Percentiles rank a stretch among this genome's conserved stretches.
These are phyloP conservation scores for Anseranas semipalmata DNA, from an alignment of 2,113 vertebrate genomes.

Conservation along the genomic window DNA sequence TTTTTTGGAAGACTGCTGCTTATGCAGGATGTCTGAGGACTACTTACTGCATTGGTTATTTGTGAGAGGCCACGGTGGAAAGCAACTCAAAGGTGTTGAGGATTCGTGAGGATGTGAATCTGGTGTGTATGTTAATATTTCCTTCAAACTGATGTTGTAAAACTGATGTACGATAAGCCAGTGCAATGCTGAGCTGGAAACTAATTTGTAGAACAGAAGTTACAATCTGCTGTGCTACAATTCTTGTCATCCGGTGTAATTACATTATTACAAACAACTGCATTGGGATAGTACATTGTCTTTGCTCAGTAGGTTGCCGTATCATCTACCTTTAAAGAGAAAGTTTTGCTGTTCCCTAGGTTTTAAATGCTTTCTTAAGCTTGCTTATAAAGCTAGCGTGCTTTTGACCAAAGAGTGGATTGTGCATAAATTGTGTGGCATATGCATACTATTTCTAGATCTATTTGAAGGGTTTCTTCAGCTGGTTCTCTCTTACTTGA, in stretches of 20 bases:
- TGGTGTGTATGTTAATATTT: background rate
- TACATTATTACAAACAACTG: background rate
- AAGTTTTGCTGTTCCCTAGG: fast-evolving
- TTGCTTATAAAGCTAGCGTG: background rate
- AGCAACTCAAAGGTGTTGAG: background rate
- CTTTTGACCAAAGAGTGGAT: background rate
- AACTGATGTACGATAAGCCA: background rate
- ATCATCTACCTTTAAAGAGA: background rate
- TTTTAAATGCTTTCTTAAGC: background rate
- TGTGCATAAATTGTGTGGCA: background rate
- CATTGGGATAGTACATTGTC: background rate
- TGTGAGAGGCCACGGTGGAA: background rate
- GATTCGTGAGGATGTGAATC: background rate
- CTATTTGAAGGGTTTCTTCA: background rate
- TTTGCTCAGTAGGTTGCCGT: background rate
- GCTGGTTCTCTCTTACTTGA: background rate
- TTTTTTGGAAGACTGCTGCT: background rate
- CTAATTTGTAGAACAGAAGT: constrained; percentile 3
- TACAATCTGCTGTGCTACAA: background rate
- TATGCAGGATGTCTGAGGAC: background rate
- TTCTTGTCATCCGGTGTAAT: background rate
- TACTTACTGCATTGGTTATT: background rate
- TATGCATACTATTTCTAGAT: background rate
- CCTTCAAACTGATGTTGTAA: background rate
- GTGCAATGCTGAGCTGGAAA: background rate